Conservation (phyloP, 2,888 invertebrate species). For the Apamea sordens region DNA sequence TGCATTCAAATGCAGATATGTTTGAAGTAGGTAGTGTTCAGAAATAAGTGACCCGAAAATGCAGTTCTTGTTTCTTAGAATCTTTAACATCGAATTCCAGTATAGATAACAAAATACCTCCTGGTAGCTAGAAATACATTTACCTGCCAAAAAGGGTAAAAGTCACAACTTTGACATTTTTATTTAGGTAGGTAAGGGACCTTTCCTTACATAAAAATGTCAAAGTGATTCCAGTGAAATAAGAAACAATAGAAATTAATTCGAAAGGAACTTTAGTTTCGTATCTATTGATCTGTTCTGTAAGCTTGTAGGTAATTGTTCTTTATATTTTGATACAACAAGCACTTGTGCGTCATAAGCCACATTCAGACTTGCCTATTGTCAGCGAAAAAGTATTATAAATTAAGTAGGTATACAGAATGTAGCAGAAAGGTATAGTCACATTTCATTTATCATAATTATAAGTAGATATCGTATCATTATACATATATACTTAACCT, state of each 20-base stretch:
- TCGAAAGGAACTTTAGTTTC: background rate
- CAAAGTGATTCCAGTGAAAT: background rate
- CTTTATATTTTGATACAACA: background rate
- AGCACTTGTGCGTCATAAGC: background rate
- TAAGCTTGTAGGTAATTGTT: background rate
- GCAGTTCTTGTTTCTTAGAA: background rate
- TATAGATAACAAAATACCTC: background rate
- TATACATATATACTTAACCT: too few relatives aligned
- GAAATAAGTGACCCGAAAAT: background rate
- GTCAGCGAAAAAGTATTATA: background rate
- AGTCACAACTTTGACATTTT: background rate
- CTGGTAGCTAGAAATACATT: background rate
- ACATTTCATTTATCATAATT: background rate
- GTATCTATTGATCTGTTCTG: background rate
- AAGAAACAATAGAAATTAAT: background rate
- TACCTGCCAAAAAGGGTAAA: background rate
- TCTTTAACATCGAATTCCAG: background rate
- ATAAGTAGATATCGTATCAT: background rate
- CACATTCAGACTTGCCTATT: background rate
- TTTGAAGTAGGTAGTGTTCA: too few relatives aligned
- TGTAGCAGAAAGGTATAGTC: background rate
- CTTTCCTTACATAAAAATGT: background rate
- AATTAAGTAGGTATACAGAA: background rate
- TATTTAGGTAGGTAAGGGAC: background rate
- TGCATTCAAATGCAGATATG: slow-evolving; percentile 11